Evolutionary conservation across 2,797 vertebrate species (phyloP).

Genomic region (Schizopygopsis pylzovi): DNA sequence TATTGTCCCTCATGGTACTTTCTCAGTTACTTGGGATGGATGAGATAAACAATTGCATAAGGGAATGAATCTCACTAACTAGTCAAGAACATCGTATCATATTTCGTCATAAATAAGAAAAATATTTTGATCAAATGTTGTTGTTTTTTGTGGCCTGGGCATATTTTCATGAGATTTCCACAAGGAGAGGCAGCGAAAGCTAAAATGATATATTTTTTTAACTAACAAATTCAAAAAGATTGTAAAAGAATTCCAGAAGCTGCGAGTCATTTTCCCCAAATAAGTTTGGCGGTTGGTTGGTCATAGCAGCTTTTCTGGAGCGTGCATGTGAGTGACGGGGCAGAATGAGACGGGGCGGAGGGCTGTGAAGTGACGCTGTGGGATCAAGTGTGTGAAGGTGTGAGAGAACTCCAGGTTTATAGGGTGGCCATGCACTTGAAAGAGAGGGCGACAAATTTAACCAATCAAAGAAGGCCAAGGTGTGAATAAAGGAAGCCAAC

Average conservation of each 20-base stretch:
- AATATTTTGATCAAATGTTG: neutral
- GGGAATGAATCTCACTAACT: neutral
- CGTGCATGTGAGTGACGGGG: slow-evolving; percentile 26
- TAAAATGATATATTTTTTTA: neutral
- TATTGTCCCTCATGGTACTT: too few species aligned
- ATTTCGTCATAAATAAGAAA: neutral
- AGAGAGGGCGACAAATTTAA: slow-evolving; percentile 78
- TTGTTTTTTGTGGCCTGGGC: too few species aligned
- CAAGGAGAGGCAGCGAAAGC: neutral
- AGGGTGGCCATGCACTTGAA: slow-evolving; percentile 83
- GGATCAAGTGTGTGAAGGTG: slow-evolving; percentile 81
- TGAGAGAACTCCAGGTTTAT: slow-evolving; percentile 78
- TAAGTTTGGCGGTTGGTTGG: slow-evolving; percentile 7
- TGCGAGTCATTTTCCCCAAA: neutral
- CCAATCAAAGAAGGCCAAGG: slow-evolving; percentile 71
- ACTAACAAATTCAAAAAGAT: neutral
- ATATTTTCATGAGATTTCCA: neutral
- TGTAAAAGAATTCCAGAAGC: neutral
- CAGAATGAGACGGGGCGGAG: slow-evolving; percentile 49
- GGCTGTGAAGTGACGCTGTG: slow-evolving; percentile 65
- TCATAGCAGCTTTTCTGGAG: neutral
- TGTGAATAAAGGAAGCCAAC: slow-evolving; percentile 70
- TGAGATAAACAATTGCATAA: neutral
- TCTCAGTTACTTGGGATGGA: neutral
- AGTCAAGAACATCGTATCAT: neutral